These are phyloP conservation scores for Bubo scandiacus DNA, from an alignment of 2,113 vertebrate genomes.

Conservation along the genomic window DNA sequence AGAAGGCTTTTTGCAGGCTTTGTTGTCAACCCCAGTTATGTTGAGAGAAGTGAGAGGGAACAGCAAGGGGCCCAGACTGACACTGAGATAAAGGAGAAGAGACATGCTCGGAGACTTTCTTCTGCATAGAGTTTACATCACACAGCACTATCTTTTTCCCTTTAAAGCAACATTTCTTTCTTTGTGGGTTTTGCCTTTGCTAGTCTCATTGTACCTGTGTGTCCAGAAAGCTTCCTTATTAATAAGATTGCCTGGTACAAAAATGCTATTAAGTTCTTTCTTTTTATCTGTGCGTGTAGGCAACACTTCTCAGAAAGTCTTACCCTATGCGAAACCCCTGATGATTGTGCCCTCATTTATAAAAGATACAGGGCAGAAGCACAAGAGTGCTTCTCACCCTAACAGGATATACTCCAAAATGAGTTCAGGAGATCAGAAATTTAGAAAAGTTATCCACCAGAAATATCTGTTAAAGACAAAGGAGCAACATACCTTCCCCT, in stretches of 20 bases:
- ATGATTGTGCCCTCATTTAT: not conserved
- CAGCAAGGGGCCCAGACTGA: not conserved
- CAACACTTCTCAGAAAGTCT: not conserved
- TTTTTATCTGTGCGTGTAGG: not conserved
- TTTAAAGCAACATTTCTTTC: not conserved
- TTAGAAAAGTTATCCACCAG: not conserved
- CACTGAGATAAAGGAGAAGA: not conserved
- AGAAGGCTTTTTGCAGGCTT: not conserved
- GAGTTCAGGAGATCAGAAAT: not conserved
- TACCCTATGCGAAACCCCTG: not conserved
- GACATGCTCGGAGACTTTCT: not conserved
- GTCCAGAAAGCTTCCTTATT: not conserved
- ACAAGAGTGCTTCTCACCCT: not conserved
- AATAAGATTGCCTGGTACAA: not conserved
- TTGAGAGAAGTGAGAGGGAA: not conserved
- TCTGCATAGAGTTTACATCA: not conserved
- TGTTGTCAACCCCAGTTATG: not conserved
- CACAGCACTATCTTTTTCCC: not conserved
- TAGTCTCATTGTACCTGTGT: not conserved
- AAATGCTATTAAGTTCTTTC: not conserved
- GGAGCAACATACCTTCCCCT: not conserved
- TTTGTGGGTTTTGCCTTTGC: not conserved
- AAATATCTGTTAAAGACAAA: not conserved
- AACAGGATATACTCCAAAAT: not conserved
- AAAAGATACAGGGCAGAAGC: not conserved